Conservation (phyloP, 2,888 invertebrate genomes). For the Nezara viridula region DNA sequence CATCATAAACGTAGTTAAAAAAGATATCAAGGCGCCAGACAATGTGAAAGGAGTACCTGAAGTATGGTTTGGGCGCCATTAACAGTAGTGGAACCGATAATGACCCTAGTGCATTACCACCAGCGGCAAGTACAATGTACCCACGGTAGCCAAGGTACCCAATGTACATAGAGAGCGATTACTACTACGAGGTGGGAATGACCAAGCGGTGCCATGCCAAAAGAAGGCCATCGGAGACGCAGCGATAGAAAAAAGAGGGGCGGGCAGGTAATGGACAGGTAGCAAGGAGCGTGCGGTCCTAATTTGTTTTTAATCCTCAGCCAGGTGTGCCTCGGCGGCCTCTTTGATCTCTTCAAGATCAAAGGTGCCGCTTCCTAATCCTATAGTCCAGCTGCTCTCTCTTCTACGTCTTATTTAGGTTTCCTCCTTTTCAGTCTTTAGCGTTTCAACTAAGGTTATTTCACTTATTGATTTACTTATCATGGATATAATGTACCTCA, state of each 20-base stretch:
- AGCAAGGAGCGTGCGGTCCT: background rate
- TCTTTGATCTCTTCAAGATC: background rate
- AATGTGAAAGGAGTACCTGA: background rate
- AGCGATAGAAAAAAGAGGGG: background rate
- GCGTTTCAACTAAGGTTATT: background rate
- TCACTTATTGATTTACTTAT: background rate
- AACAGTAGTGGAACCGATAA: background rate
- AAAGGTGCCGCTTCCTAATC: background rate
- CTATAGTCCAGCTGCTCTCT: background rate
- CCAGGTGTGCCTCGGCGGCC: background rate
- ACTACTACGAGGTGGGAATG: background rate
- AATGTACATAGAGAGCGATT: background rate
- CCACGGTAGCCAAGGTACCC: background rate
- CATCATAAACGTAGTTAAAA: no score
- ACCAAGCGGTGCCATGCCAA: background rate
- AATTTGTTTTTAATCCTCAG: slow-evolving; percentile 3
- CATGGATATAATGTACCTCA: background rate
- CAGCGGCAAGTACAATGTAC: background rate
- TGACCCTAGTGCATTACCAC: background rate
- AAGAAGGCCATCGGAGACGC: background rate
- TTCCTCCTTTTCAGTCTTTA: background rate
- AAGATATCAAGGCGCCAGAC: background rate
- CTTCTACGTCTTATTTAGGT: slow-evolving; percentile 14
- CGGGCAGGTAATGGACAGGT: background rate
- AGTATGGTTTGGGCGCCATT: background rate